Evolutionary conservation across 2,888 invertebrate species (phyloP), one percentile per base, ranked within the genome.

Genomic region (Plebejus melissa): DNA sequence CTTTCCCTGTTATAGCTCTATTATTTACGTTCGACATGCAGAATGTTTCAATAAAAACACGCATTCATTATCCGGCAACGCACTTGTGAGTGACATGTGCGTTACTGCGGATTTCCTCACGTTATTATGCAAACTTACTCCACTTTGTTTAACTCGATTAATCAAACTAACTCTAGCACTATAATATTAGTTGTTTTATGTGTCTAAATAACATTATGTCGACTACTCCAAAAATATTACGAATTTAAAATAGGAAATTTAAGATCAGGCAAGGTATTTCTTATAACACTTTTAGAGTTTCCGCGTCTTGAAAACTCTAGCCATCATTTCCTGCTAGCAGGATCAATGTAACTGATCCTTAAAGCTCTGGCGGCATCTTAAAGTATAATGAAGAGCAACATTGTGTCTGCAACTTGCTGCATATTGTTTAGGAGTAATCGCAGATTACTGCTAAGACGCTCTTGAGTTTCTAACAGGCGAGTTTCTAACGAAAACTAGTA

Each of bases 21-120:
- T 9, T 41, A 13, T 6, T 22, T 0, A 57, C 7, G 58, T n/a
- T n/a, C 6, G 58, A 58, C 58, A 58, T 7, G 58, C 22, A 22
- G 46, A 46, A 9, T 46, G 46, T 7, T 22, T 58, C 6, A 13
- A 58, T 46, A 46, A 46, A 46, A 46, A 46, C 46, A 58, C 28
- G 32, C 32, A 32, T 32, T 32, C 0, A 65, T 65, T 65, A 65
- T 60, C 65, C 32, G 65, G 11, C 65, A 4, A 13, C 65, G 65
- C 65, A 65, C 65, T 65, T 32, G 65, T 65, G 65, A 65, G 65
- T 65, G 65, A 36, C 65, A 32, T 22, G 32, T 65, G 65, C 32
- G 65, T 4, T 65, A 5, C 28, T 32, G 65, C 65, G 65, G 65
- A 65, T 65, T 65, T 65, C 65, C 65, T 65, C 32, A 65, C 5